Base-by-base conservation (phyloP, 2,113 vertebrate genomes). In the Tetrao urogallus region DNA sequence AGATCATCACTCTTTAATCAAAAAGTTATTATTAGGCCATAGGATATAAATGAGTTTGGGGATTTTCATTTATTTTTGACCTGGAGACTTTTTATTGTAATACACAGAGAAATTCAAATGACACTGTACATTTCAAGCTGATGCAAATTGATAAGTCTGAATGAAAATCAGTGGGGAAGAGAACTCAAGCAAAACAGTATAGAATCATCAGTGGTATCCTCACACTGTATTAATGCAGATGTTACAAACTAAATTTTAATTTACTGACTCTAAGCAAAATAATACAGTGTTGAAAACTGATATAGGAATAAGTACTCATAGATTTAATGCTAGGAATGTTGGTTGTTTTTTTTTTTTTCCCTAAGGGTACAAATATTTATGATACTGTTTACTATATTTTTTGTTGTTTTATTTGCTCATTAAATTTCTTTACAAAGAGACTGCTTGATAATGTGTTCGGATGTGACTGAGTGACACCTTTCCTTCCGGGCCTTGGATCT, bases 1-100 rank as follows among this genome's bases (percentile, higher is more conserved):
- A 58, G 48, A 87, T 81, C 17, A 6, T 64, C 47, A 81, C 12
- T 22, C 43, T 83, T 77, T 83, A 95, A 92, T 67, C 25, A 83
- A 47, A 76, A 79, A 86, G 34, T 77, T 86, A 83, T 50, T 88
- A 47, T 60, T 70, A 87, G 27, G 30, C n/a, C 52, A 36, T 15
- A 72, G 10, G 16, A 78, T 82, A 65, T 52, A 78, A 66, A 78
- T 22, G 43, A 89, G 24, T 42, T 56, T 82, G 66, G 19, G 45
- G 36, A 84, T 90, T 89, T 77, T 69, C 43, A 52, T 19, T 82
- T 19, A 64, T 15, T 96, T 94, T 54, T 83, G 73, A 91, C 56
- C 3, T 8, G 22, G 21, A 87, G 11, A 11, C 22, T 30, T 79
- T 84, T 84, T 66, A 43, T 70, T 92, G 86, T 82, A 73, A 92